Base-by-base conservation (phyloP, 2,797 vertebrate species). In the Botia almorhae region DNA sequence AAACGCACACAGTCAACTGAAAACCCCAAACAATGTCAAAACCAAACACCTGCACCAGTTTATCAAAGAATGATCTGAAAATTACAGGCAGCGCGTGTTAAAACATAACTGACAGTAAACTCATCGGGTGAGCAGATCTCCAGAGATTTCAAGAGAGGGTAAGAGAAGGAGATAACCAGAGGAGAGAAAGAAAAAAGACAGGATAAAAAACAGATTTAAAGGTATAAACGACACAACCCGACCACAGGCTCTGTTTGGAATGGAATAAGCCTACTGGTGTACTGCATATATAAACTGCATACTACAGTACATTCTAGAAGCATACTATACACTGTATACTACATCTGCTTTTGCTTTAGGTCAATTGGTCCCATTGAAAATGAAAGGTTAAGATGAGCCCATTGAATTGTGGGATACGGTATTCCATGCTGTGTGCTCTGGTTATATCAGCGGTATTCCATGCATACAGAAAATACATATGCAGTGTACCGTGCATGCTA, bases 71-170 rank as follows among this genome's bases (percentile, higher is more conserved):
- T 51, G 60, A 33, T 33, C 33, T 33, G 33, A 33, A 33, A 51
- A 8, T 29, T 36, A 13, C 33, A 75, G 33, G 33, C 19, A 56
- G 0, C 33, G 2, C 19, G 29, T 56, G 23, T 71, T 36, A n/a
- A 36, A 19, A 55, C 29, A 63, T 23, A 29, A 26, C 33, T 33
- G 33, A 33, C 4, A 3, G 3, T 33, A 3, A 33, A 33, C 33
- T 3, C 3, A 33, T 33, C 33, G 36, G 8, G 4, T 53, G 5
- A 11, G 12, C 26, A 63, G 39, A 82, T 81, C 76, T 80, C 48
- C 43, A 80, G 23, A 39, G 14, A 69, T 74, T 76, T 82, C 43
- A 69, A 78, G 29, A 82, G 12, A 72, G 13, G 39, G 14, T 69
- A 23, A 51, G 4, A 63, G 33, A 33, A 33, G 33, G 33, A 33